Percentiles rank a stretch among this genome's conserved stretches.
phyloP scores from a whole-genome alignment of 2,113 vertebrate genomes.

The Phalacrocorax pelagicus region DNA sequence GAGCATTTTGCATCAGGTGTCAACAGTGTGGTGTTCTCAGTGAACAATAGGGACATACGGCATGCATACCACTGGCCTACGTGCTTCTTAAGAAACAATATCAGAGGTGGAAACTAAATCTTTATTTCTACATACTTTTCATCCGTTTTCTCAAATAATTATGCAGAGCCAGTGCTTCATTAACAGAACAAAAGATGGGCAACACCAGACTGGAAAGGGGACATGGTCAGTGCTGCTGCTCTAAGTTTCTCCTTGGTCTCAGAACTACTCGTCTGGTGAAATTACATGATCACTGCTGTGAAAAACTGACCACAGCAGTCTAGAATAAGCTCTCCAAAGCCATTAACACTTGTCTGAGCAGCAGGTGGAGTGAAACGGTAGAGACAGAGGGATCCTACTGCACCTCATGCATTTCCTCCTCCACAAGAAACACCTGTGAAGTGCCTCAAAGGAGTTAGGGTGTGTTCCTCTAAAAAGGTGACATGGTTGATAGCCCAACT shows the following conservation, averaged over 20 bases:
- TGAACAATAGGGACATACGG: neutral
- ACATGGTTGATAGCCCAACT: fast-evolving
- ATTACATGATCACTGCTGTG: neutral
- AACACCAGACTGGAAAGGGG: neutral
- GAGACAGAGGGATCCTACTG: neutral
- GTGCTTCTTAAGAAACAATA: neutral
- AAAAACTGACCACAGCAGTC: neutral
- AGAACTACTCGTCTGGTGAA: neutral
- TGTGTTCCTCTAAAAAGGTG: neutral
- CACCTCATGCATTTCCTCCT: neutral
- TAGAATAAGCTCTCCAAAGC: neutral
- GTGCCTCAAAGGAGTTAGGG: neutral
- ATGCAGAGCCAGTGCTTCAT: neutral
- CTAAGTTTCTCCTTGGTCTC: neutral
- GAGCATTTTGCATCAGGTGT: neutral
- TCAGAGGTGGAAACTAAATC: neutral
- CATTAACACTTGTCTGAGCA: neutral
- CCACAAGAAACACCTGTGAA: neutral
- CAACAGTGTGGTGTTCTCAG: neutral
- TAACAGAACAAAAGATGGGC: neutral
- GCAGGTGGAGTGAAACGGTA: neutral
- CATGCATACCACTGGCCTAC: neutral
- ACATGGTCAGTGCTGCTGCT: neutral
- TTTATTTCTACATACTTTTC: neutral
- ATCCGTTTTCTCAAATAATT: neutral